Percentiles rank a stretch among this genome's conserved stretches.
Evolutionary conservation across 1,140 invertebrate genomes (phyloP).

Genomic region (Ips nitidus): DNA sequence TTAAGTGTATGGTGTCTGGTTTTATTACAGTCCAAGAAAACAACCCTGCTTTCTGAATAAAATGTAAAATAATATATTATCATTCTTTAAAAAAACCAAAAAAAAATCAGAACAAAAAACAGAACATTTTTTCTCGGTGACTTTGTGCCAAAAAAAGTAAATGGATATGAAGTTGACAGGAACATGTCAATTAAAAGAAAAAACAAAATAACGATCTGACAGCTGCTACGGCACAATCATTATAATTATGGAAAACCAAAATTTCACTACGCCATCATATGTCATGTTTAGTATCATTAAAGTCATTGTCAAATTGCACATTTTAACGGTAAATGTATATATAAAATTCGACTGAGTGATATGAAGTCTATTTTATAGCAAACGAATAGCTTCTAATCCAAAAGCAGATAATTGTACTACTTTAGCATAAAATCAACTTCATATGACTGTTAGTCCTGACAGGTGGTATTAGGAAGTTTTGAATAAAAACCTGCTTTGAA

Average conservation of each 20-base stretch:
- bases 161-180: conserved; percentile 47
- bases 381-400: conserved; percentile 17
- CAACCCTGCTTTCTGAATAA: too few species aligned
- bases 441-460: too few species aligned
- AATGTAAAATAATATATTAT: too few species aligned
- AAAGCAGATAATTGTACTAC: conserved; percentile 11
- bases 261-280: conserved; percentile 49
- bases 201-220: conserved; percentile 45
- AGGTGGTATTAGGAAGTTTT: not conserved
- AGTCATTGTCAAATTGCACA: conserved; percentile 48
- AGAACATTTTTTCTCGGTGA: conserved; percentile 1
- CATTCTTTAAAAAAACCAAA: too few species aligned
- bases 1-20: too few species aligned
- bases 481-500: too few species aligned
- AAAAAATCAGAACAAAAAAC: too few species aligned
- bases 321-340: conserved; percentile 39
- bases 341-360: conserved; percentile 31
- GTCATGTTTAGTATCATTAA: conserved; percentile 46
- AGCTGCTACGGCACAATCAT: conserved; percentile 49
- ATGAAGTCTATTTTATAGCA: too few species aligned
- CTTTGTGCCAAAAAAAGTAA: conserved; percentile 30
- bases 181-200: conserved; percentile 41
- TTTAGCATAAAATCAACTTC: too few species aligned
- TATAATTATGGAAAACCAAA: conserved; percentile 42
- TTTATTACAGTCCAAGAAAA: too few species aligned